Evolutionary conservation across 2,113 vertebrate genomes (phyloP).

Genomic region (Puma concolor): DNA sequence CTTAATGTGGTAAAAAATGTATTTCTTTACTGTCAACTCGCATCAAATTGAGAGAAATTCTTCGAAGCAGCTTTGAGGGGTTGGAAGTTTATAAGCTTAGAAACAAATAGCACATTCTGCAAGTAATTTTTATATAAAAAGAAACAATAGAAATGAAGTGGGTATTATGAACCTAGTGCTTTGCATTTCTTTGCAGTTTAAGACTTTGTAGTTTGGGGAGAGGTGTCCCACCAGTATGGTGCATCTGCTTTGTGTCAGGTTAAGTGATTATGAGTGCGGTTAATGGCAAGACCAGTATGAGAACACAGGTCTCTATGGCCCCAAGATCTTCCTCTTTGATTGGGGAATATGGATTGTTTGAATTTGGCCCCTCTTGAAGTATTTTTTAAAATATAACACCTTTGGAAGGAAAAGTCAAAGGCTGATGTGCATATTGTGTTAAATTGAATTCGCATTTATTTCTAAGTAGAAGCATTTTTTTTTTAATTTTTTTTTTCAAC

Average conservation of each 20-base stretch:
- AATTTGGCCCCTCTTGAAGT: slow-evolving; percentile 53
- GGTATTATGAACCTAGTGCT: neutral
- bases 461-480: slow-evolving; percentile 24
- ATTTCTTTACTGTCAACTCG: slow-evolving; percentile 74
- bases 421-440: slow-evolving; percentile 19
- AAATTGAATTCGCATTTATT: slow-evolving; percentile 58
- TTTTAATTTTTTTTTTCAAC: too few species aligned
- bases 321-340: slow-evolving; percentile 38
- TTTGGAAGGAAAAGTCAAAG: slow-evolving; percentile 12
- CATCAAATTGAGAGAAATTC: slow-evolving; percentile 72
- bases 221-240: neutral
- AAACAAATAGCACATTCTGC: slow-evolving; percentile 52
- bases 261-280: neutral
- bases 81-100: slow-evolving; percentile 62
- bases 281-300: neutral
- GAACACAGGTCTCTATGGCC: neutral
- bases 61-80: slow-evolving; percentile 52
- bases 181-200: slow-evolving; percentile 28
- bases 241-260: neutral
- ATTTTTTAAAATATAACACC: slow-evolving; percentile 12
- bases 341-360: slow-evolving; percentile 40
- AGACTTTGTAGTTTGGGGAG: neutral
- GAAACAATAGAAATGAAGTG: slow-evolving; percentile 36
- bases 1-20: slow-evolving; percentile 76
- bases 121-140: slow-evolving; percentile 46